Evolutionary conservation across 2,888 invertebrate genomes (phyloP).

Genomic region (Altica lythri): DNA sequence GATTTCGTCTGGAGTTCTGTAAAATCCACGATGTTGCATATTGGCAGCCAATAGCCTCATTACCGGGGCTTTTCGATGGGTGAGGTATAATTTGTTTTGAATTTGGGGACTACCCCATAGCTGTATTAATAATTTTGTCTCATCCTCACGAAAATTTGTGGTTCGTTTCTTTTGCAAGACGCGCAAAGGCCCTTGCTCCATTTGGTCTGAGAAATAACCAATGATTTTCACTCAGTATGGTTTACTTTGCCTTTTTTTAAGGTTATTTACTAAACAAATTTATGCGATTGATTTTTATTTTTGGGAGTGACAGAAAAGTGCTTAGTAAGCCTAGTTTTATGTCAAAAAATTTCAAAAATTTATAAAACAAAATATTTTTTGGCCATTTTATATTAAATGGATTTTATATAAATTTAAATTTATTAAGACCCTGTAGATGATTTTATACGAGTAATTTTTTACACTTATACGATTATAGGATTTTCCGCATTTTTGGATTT

Average conservation of each 20-base stretch:
- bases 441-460: too few species aligned
- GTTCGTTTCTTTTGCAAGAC: slow-evolving; percentile 60
- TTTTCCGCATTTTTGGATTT: too few species aligned
- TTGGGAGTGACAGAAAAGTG: too few species aligned
- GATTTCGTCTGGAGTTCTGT: slow-evolving; percentile 64
- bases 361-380: neutral
- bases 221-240: slow-evolving; percentile 38
- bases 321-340: too few species aligned
- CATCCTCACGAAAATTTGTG: slow-evolving; percentile 66
- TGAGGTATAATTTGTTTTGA: slow-evolving; percentile 64
- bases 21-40: slow-evolving; percentile 65
- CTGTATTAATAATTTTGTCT: slow-evolving; percentile 64
- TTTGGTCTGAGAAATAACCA: slow-evolving; percentile 40
- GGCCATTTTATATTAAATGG: too few species aligned
- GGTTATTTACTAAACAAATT: slow-evolving; percentile 19
- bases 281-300: slow-evolving; percentile 8
- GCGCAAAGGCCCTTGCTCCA: slow-evolving; percentile 44
- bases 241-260: slow-evolving; percentile 4
- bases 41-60: slow-evolving; percentile 62
- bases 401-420: too few species aligned
- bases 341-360: slow-evolving; percentile 1
- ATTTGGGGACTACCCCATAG: slow-evolving; percentile 65
- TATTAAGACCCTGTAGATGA: too few species aligned
- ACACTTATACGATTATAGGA: too few species aligned
- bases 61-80: slow-evolving; percentile 64